phyloP scores from a whole-genome alignment of 2,797 vertebrate genomes.

The Phataginus tricuspis region DNA sequence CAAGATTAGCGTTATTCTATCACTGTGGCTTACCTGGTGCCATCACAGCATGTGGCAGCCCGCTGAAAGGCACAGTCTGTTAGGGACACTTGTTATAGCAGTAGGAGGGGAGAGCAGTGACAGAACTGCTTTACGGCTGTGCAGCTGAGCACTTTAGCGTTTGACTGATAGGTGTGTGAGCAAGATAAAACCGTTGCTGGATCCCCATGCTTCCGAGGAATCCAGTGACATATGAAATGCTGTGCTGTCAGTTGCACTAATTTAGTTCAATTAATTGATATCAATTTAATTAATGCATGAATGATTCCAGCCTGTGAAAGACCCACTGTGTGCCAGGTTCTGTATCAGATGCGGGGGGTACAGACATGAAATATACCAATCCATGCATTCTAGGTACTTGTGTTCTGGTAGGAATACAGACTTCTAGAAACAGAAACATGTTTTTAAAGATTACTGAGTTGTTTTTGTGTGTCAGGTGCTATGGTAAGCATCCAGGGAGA shows the following conservation, averaged over 20 bases:
- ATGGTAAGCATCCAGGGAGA: background rate
- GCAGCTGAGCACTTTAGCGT: conserved; percentile 38
- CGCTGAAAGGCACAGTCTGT: background rate
- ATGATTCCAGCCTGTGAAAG: background rate
- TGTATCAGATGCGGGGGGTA: background rate
- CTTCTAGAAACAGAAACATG: background rate
- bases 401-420: background rate
- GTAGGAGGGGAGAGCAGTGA: conserved; percentile 65
- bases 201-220: conserved; percentile 12
- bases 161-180: conserved; percentile 44
- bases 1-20: conserved; percentile 21
- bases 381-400: background rate
- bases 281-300: background rate
- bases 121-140: background rate
- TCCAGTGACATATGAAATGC: background rate
- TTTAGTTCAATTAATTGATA: background rate
- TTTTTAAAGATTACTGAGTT: background rate
- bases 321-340: background rate
- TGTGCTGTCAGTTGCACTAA: background rate
- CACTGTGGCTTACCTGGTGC: conserved; percentile 21
- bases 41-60: conserved; percentile 17
- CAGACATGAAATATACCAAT: background rate
- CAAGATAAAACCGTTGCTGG: background rate
- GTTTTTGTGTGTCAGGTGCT: background rate
- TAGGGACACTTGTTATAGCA: conserved; percentile 66